Percentiles rank a stretch among this genome's conserved stretches.
These are phyloP conservation scores for Aphidius gifuensis DNA, from an alignment of 1,140 invertebrate species.

Conservation along the genomic window DNA sequence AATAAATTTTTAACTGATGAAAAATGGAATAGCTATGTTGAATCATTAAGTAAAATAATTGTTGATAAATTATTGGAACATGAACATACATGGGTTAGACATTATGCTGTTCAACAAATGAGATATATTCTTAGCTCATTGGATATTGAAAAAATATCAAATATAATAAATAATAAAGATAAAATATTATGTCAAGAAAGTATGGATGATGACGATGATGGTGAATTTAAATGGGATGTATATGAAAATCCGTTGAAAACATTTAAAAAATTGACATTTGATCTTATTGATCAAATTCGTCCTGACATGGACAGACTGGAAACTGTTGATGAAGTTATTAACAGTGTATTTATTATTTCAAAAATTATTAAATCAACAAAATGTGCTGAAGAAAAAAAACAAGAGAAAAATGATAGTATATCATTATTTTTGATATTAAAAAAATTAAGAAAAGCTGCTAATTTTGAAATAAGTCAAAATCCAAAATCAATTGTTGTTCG, in stretches of 20 bases:
- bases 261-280: slow-evolving; percentile 67
- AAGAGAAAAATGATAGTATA: slow-evolving; percentile 48
- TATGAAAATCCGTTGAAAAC: slow-evolving; percentile 60
- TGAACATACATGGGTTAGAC: slow-evolving; percentile 62
- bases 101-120: slow-evolving; percentile 68
- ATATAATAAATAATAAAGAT: slow-evolving; percentile 32
- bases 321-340: slow-evolving; percentile 69
- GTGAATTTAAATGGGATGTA: slow-evolving; percentile 51
- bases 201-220: slow-evolving; percentile 1
- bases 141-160: slow-evolving; percentile 60
- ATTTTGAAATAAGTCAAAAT: slow-evolving; percentile 67
- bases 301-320: slow-evolving; percentile 55
- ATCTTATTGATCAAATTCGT: slow-evolving; percentile 71
- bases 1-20: slow-evolving; percentile 47
- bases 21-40: slow-evolving; percentile 49
- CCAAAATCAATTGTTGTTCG: slow-evolving; percentile 59
- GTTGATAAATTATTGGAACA: slow-evolving; percentile 58
- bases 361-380: slow-evolving; percentile 60
- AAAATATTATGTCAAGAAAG: neutral
- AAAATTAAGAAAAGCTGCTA: slow-evolving; percentile 66
- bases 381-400: slow-evolving; percentile 30
- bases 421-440: slow-evolving; percentile 67
- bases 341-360: slow-evolving; percentile 70
- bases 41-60: slow-evolving; percentile 51
- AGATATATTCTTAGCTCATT: slow-evolving; percentile 66